Base-by-base conservation (phyloP, 2,113 vertebrate species). In the Nettapus auritus region DNA sequence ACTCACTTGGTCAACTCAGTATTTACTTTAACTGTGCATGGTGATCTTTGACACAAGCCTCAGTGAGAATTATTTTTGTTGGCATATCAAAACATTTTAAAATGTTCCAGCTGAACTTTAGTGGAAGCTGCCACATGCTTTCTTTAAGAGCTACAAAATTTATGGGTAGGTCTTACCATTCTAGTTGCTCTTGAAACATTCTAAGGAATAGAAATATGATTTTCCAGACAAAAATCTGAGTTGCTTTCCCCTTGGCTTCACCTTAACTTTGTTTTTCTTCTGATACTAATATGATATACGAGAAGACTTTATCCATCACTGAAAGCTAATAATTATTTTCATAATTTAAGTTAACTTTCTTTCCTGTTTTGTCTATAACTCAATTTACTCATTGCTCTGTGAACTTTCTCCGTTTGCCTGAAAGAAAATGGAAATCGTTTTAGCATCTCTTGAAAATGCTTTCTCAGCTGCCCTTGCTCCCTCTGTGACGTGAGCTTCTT, bases 21-120 rank as follows among this genome's bases (percentile, higher is more conserved):
- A 86, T 82, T 83, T 82, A 79, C 50, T 86, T 74, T 53, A 64
- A 81, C 80, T 60, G 59, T 67, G 81, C 77, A 84, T 53, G 38
- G 38, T 89, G 86, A 95, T 93, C 92, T 96, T 75, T 64, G 81
- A 92, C 89, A 93, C 29, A 60, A 95, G 62, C 29, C 74, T 89
- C 64, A 48, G 86, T 76, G 66, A 96, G 91, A 95, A 94, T 84
- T 96, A 89, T 90, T 96, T 96, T 90, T 89, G 60, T 92, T 96
- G 89, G 77, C 94, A 36, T 87, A 87, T 88, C 74, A 92, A 95
- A 93, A 84, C 38, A 76, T 76, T 59, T 28, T 0, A 82, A 92
- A 95, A 95, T 89, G 48, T 89, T 89, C 77, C 86, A 89, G 74
- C 67, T 90, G 66, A 95, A 87, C 89, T 71, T 69, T 38, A 38